Conservation (phyloP, 2,888 invertebrate genomes). For the Amaurobius ferox region DNA sequence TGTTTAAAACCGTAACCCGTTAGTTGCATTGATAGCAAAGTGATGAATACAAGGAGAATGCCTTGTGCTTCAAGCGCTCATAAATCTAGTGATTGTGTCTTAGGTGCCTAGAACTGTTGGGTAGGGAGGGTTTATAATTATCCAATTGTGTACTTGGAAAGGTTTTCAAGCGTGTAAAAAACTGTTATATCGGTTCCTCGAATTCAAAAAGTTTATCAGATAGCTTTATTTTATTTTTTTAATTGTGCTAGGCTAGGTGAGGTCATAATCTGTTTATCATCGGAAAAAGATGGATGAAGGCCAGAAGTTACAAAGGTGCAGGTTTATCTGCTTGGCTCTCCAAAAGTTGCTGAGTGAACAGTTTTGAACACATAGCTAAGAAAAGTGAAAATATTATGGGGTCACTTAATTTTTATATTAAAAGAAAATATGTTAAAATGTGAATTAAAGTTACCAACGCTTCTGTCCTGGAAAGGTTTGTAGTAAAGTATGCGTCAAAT, state of each 20-base stretch:
- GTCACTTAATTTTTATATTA: too few relatives aligned
- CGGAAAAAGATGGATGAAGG: too few relatives aligned
- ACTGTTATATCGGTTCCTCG: not conserved
- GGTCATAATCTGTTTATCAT: not conserved
- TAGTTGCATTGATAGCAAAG: not conserved
- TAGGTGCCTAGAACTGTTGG: not conserved
- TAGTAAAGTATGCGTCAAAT: too few relatives aligned
- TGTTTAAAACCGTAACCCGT: constrained; percentile 14
- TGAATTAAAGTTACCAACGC: too few relatives aligned
- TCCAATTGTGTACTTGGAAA: not conserved
- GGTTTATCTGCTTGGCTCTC: too few relatives aligned
- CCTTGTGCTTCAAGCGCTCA: not conserved
- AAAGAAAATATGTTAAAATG: too few relatives aligned
- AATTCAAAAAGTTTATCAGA: not conserved
- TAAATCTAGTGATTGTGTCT: constrained; percentile 12
- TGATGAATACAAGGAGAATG: not conserved
- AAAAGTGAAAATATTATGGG: too few relatives aligned
- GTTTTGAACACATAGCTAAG: too few relatives aligned
- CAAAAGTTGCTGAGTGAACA: too few relatives aligned
- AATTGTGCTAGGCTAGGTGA: not conserved
- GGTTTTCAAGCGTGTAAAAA: not conserved
- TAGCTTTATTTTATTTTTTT: not conserved
- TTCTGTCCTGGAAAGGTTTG: too few relatives aligned
- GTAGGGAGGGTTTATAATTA: constrained; percentile 9
- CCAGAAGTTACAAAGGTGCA: too few relatives aligned